These are phyloP conservation scores for Spialia ferax DNA, from an alignment of 2,888 invertebrate genomes.

Conservation along the genomic window DNA sequence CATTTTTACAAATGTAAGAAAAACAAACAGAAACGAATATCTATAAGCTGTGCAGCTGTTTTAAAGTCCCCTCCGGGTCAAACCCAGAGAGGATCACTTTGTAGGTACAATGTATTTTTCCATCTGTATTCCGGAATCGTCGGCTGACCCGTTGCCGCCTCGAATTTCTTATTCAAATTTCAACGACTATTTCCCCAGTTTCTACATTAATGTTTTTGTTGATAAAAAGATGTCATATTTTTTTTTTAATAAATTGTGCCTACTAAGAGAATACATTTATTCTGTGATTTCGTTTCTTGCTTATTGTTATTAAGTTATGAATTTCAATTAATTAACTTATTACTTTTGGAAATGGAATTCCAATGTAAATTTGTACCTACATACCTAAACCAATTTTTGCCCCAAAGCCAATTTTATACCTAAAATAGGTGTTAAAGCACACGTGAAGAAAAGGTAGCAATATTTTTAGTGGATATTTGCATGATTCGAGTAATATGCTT, in stretches of 20 bases:
- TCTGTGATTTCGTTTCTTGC: no score
- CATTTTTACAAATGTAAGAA: neutral
- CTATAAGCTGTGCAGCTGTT: constrained; percentile 11
- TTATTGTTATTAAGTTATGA: no score
- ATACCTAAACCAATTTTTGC: no score
- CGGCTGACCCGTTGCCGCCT: constrained; percentile 25
- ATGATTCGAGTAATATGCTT: neutral
- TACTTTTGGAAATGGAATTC: no score
- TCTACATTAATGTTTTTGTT: constrained; percentile 10
- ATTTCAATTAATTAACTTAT: no score
- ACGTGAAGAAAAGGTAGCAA: neutral
- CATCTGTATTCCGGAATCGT: constrained; percentile 66
- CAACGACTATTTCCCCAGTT: constrained; percentile 12
- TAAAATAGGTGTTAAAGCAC: no score
- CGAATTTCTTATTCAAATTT: constrained; percentile 36
- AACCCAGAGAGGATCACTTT: constrained; percentile 63
- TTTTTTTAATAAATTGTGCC: neutral
- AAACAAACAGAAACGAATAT: constrained; percentile 1
- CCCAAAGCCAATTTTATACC: no score
- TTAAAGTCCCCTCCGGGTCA: constrained; percentile 52
- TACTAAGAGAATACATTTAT: no score
- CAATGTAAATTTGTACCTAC: no score
- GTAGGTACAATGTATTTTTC: constrained; percentile 57
- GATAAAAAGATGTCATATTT: neutral
- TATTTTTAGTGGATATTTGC: no score